phyloP scores from a whole-genome alignment of 23 tunicate species.

The Phallusia fumigata region DNA sequence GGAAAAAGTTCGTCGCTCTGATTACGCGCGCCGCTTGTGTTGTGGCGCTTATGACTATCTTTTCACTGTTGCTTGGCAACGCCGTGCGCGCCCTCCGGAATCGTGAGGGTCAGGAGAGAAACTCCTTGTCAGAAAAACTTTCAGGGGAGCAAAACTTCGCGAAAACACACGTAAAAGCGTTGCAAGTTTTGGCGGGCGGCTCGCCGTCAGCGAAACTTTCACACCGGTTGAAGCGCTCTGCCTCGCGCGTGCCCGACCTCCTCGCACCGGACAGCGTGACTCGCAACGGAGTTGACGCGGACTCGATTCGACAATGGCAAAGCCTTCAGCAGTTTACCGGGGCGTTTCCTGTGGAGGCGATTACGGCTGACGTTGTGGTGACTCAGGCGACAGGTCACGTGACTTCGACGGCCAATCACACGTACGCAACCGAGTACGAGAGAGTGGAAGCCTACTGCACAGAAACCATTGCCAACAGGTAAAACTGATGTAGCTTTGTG shows the following conservation, averaged over 20 bases:
- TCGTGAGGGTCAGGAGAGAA: too few relatives aligned
- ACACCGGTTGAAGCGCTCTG: neutral
- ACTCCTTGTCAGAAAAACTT: too few relatives aligned
- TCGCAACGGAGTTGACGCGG: neutral
- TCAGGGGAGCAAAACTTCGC: too few relatives aligned
- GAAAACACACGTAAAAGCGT: too few relatives aligned
- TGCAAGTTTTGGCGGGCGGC: too few relatives aligned
- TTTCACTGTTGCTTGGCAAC: neutral
- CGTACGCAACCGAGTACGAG: slow-evolving; percentile 6
- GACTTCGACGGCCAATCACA: neutral
- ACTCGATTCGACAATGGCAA: neutral
- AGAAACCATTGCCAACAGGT: neutral
- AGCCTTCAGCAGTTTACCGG: neutral
- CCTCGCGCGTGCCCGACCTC: neutral
- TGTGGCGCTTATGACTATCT: neutral
- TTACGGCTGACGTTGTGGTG: neutral
- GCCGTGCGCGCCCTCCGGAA: neutral
- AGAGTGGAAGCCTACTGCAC: slow-evolving; percentile 1
- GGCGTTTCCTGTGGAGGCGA: neutral
- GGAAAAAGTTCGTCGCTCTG: neutral
- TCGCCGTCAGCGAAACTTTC: neutral
- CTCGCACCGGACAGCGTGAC: neutral
- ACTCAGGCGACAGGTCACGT: neutral
- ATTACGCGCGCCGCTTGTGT: neutral
- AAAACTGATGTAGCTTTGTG: neutral